Evolutionary conservation across 1,140 invertebrate genomes (phyloP), one percentile per base, ranked within the genome.

Genomic region (Muscidifurax raptorellus): DNA sequence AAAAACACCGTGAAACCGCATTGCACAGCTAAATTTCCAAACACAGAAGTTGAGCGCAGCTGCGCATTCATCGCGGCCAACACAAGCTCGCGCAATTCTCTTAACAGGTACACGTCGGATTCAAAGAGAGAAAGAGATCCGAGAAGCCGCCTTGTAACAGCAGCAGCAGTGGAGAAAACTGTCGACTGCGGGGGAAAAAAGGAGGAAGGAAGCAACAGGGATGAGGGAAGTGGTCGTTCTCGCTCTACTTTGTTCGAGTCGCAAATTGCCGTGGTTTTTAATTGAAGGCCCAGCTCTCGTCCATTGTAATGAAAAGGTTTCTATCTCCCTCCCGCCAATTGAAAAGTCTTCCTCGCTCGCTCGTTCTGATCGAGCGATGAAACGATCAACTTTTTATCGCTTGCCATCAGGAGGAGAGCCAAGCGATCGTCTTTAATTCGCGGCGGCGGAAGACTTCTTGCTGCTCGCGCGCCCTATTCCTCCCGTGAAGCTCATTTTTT

Each of bases 361-460:
- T 18, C 44, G 0, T 13, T 47, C 44, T 15, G 74, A 18, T 1
- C n/a, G 67, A 74, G 18, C 84, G 83, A 85, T 85, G 83, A 85
- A 81, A 85, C 79, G 84, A 82, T 85, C 84, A 85, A 85, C 22
- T 85, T 85, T 85, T 81, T 85, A 66, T 80, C 30, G 75, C 44
- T 66, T 9, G 25, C 13, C n/a, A 9, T 0, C 5, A n/a, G 5
- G 32, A 80, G 36, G 32, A 76, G n/a, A 40, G 25, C 36, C n/a
- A 66, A 78, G 36, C 28, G 36, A 78, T 80, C 78, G 79, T 77
- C 69, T 82, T 85, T 77, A 82, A 82, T 85, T 85, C 79, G 72
- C 44, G 52, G 72, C 44, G 69, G 59, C 83, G 27, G 78, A 69
- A 80, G 78, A 52, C 82, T 15, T 32, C 27, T 75, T 9, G n/a